phyloP scores from a whole-genome alignment of 2,113 vertebrate genomes.

The Cebidichthys violaceus region DNA sequence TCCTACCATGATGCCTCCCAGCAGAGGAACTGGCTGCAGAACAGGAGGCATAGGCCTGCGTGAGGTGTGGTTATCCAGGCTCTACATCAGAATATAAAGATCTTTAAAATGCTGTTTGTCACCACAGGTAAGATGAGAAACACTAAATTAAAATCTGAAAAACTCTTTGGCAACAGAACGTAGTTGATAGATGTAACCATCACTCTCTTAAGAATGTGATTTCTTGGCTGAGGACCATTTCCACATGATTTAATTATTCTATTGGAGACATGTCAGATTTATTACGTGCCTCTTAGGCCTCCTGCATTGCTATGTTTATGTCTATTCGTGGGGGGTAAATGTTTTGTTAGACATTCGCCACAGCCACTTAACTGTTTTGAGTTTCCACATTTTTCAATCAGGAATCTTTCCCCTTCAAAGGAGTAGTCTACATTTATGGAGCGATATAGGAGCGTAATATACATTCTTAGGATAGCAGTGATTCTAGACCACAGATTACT shows the following conservation, averaged over 20 bases:
- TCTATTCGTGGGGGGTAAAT: slow-evolving; percentile 60
- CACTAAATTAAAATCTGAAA: slow-evolving; percentile 13
- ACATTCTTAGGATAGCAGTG: slow-evolving; percentile 78
- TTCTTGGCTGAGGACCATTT: slow-evolving; percentile 33
- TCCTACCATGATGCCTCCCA: slow-evolving; percentile 50
- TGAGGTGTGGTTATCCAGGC: slow-evolving; percentile 18
- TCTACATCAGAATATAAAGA: slow-evolving; percentile 22
- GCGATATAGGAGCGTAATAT: slow-evolving; percentile 69
- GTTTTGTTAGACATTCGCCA: slow-evolving; percentile 70
- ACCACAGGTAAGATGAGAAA: slow-evolving; percentile 56
- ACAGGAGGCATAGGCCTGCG: slow-evolving; percentile 39
- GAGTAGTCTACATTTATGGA: slow-evolving; percentile 43
- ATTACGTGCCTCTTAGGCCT: slow-evolving; percentile 46
- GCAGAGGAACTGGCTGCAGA: slow-evolving; percentile 52
- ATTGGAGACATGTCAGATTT: slow-evolving; percentile 51
- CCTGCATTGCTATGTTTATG: slow-evolving; percentile 58
- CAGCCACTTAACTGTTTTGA: slow-evolving; percentile 58
- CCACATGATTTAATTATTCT: slow-evolving; percentile 65
- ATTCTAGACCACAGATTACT: slow-evolving; percentile 84
- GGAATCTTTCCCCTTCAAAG: slow-evolving; percentile 50
- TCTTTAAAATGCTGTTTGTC: slow-evolving; percentile 50
- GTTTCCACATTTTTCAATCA: slow-evolving; percentile 61
- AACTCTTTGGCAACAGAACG: slow-evolving; percentile 31
- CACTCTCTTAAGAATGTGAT: slow-evolving; percentile 39
- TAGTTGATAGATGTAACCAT: slow-evolving; percentile 53